Base-by-base conservation (phyloP, 2,888 invertebrate genomes). In the Sarcophaga caerulescens region DNA sequence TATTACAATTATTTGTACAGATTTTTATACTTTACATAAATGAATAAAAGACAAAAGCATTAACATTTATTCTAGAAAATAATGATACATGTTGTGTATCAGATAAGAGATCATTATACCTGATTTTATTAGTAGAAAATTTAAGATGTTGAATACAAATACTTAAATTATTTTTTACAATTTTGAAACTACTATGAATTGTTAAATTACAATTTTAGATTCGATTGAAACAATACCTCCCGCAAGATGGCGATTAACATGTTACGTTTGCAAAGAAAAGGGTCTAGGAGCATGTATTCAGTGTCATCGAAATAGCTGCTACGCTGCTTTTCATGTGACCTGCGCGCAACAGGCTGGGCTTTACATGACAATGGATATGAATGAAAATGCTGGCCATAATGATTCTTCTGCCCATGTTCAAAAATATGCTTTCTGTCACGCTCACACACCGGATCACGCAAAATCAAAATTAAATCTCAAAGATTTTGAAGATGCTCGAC, bases 291-390 rank as follows among this genome's bases (percentile, higher is more conserved):
- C 99, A 0, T 99, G 99, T 91, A 99, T 99, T 87, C 99, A 99
- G 93, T 99, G 99, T 92, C 98, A 99, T 93, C 97, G 98, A 91
- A 96, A 96, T 89, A 98, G 97, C 93, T 99, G 99, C 92, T 99
- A 99, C 92, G 97, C 98, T 11, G 99, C 99, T 0, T 99, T 99
- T 94, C 99, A 99, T 93, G 99, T 99, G 4, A 99, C 99, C 0
- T 99, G 99, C 93, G 99, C 99, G 0, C 99, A 99, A 92, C 98
- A 97, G 92, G 98, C 99, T 35, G 95, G 96, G 0, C 94, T 99
- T 1, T 97, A 97, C 91, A 99, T 99, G 99, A 97, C 98, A 91
- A 99, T 99, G 96, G 97, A 99, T 91, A 70, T 86, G 19, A 98
- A 98, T 0, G 97, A 98, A 0, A 95, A 96, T 89, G 92, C 93